Conservation (phyloP, 2,113 vertebrate species). For the Takifugu flavidus region DNA sequence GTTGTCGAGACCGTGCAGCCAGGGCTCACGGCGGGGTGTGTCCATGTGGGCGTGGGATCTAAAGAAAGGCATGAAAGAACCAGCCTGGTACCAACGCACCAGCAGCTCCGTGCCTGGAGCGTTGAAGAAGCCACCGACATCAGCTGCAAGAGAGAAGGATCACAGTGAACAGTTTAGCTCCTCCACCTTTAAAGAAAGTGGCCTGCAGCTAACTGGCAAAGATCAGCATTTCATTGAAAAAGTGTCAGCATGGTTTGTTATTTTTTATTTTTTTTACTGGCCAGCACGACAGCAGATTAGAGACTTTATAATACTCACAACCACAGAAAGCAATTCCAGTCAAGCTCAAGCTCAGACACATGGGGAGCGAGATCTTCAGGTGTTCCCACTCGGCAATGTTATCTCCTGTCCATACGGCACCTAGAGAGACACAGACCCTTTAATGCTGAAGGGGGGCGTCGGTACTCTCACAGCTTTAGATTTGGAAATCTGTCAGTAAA, state of each 20-base stretch:
- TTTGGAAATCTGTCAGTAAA: no score
- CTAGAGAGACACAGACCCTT: constrained; percentile 55
- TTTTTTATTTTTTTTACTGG: background rate
- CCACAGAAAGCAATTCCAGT: constrained; percentile 89
- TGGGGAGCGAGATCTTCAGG: constrained; percentile 86
- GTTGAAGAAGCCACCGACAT: constrained; percentile 90
- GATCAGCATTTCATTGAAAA: no score
- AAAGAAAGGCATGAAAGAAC: constrained; percentile 90
- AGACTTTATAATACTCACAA: constrained; percentile 69
- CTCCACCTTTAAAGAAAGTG: background rate
- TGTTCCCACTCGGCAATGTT: constrained; percentile 91
- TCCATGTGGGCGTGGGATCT: constrained; percentile 90
- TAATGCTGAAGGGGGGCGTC: no score
- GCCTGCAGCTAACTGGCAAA: no score
- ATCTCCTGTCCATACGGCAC: constrained; percentile 91
- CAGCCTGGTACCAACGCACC: constrained; percentile 91
- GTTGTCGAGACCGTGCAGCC: constrained; percentile 85
- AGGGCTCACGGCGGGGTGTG: constrained; percentile 87
- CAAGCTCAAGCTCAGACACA: constrained; percentile 86
- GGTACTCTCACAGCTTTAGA: no score
- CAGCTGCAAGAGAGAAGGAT: constrained; percentile 69
- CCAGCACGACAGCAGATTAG: background rate
- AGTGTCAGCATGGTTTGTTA: background rate
- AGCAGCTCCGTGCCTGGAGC: constrained; percentile 83
- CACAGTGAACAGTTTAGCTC: background rate